Conservation (phyloP, 2,797 vertebrate species). For the Gymnocypris eckloni region DNA sequence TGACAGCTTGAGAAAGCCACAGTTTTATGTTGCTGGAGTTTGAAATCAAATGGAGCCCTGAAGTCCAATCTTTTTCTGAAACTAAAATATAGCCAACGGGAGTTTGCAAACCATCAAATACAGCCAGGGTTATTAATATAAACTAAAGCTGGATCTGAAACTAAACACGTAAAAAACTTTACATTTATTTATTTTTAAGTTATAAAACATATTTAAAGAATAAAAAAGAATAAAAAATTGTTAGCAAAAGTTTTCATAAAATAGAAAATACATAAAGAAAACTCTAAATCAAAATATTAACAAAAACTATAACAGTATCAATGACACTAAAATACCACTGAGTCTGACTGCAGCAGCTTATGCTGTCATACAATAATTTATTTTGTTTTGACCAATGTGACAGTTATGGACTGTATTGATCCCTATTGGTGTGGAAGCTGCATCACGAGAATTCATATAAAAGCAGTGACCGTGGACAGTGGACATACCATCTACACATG, state of each 20-base stretch:
- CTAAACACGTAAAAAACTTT: neutral
- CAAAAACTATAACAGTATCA: neutral
- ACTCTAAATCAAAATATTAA: neutral
- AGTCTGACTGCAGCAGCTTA: neutral
- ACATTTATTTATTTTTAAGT: neutral
- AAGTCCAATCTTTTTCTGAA: neutral
- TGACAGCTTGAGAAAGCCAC: no score
- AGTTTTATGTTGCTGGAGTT: no score
- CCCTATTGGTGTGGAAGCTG: neutral
- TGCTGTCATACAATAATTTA: neutral
- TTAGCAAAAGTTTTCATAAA: neutral
- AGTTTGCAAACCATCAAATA: neutral
- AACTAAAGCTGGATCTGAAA: neutral
- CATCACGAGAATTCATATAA: neutral
- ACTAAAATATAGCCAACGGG: neutral
- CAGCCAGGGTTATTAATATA: neutral
- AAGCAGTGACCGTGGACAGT: neutral
- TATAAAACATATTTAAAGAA: neutral
- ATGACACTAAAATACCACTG: neutral
- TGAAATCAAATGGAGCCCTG: neutral
- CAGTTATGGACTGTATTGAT: neutral
- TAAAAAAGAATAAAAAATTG: no score
- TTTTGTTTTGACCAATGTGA: neutral
- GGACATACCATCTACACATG: conserved; percentile 92
- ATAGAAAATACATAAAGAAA: no score